Evolutionary conservation across 2,113 vertebrate species (phyloP), one percentile per base, ranked within the genome.

Genomic region (Lophochroa leadbeateri): DNA sequence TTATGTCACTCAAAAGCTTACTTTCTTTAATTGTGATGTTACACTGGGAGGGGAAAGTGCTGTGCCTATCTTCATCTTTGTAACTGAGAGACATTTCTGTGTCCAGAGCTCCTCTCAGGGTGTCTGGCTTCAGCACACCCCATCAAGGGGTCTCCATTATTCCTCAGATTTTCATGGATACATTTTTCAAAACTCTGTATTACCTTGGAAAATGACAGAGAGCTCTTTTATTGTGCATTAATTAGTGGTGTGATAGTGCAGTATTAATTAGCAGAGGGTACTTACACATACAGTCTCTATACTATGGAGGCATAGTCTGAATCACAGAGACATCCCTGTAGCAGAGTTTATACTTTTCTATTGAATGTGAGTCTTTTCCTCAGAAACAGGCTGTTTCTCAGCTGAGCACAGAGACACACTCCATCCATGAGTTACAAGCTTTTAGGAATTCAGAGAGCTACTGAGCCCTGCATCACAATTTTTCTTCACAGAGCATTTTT

Each of bases 401-500:
- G 55, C 29, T 0, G 2, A 92, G 72, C 64, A 61, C 57, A 81
- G 82, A 90, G 79, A 52, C 18, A 52, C 44, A 37, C 29, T 68
- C n/a, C 52, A 31, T 76, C 5, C 1, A 3, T 28, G 70, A 94
- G 17, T 43, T 92, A 60, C 71, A 95, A 86, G 46, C 55, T 93
- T 47, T 64, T 88, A 75, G 55, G 68, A 86, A 94, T 92, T 94
- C 77, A 52, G 65, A 86, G 71, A 84, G 46, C 46, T 88, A 88
- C 64, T 0, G 1, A 94, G 80, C 39, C 55, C 60, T 43, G 57
- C 57, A 58, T 75, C 77, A 70, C 82, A 82, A 55, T 55, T 96
- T 96, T 89, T 79, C 65, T 89, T 96, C 69, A 79, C 88, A 53
- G 87, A 90, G 71, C 50, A 27, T 92, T 97, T 96, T 96, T 90